Percentiles rank a stretch among this genome's conserved stretches.
These are phyloP conservation scores for Pristionchus entomophagus DNA, from an alignment of 2,888 invertebrate genomes.

Conservation along the genomic window DNA sequence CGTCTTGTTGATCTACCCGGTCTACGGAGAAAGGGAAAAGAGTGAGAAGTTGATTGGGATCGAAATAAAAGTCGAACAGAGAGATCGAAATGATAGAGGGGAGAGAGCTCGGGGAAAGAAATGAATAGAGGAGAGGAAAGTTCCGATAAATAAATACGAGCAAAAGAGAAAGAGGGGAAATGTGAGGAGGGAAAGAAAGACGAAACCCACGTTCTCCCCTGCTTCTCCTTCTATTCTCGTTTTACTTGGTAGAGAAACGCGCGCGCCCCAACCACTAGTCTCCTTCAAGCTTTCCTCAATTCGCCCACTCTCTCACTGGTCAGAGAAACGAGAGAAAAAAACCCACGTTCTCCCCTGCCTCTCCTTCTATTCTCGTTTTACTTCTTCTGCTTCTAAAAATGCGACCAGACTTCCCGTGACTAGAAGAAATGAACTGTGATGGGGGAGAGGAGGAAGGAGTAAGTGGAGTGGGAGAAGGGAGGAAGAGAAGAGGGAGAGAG, in stretches of 20 bases:
- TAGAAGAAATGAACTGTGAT: background rate
- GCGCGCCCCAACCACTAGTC: too few relatives aligned
- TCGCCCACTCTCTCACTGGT: too few relatives aligned
- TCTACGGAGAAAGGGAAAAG: background rate
- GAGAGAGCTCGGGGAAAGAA: constrained; percentile 8
- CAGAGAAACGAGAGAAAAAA: background rate
- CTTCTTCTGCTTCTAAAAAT: background rate
- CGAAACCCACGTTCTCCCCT: constrained; percentile 13
- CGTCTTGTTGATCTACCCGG: background rate
- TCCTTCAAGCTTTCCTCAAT: too few relatives aligned
- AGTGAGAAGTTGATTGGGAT: constrained; percentile 9
- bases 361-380: background rate
- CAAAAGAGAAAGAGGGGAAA: background rate
- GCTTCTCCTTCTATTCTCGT: constrained; percentile 20
- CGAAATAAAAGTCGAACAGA: constrained; percentile 17
- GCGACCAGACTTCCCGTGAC: background rate
- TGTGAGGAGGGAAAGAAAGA: background rate
- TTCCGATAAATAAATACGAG: constrained; percentile 12
- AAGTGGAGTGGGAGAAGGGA: background rate
- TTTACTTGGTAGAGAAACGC: too few relatives aligned
- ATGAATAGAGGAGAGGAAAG: background rate
- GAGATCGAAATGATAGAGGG: constrained; percentile 16
- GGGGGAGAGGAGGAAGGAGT: background rate
- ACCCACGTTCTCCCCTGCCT: constrained; percentile 15
- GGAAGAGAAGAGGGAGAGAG: constrained; percentile 14